Evolutionary conservation across 1,140 invertebrate genomes (phyloP).

Genomic region (Drosophila pruinosa): DNA sequence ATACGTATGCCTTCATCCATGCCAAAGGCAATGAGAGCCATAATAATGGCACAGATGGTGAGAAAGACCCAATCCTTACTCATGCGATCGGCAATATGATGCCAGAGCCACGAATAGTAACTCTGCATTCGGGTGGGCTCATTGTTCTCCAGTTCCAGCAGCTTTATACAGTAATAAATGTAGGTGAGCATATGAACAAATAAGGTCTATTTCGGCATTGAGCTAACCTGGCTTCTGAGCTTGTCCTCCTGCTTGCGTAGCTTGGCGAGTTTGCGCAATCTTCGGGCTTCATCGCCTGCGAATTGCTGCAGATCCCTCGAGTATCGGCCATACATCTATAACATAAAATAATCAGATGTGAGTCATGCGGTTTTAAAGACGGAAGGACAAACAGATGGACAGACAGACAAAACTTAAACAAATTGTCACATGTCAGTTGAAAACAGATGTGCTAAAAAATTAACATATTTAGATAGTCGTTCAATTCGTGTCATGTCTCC

Average conservation of each 20-base stretch:
- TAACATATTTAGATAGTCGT: conserved; percentile 38
- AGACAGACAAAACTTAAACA: not conserved
- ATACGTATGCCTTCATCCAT: conserved; percentile 98
- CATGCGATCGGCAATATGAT: conserved; percentile 88
- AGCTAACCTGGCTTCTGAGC: conserved; percentile 84
- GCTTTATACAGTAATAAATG: too few relatives aligned
- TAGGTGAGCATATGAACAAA: too few relatives aligned
- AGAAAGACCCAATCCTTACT: conserved; percentile 99
- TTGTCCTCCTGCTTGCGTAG: conserved; percentile 90
- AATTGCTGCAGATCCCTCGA: conserved; percentile 96
- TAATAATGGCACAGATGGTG: conserved; percentile 95
- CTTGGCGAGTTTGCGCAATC: conserved; percentile 87
- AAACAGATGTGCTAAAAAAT: conserved; percentile 32
- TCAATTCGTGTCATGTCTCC: conserved; percentile 21
- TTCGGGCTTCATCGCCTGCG: conserved; percentile 94
- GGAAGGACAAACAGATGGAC: not conserved
- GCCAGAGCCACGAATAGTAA: conserved; percentile 88
- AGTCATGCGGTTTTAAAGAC: not conserved
- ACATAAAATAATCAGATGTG: not conserved
- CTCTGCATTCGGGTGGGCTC: conserved; percentile 82
- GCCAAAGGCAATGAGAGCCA: conserved; percentile 96
- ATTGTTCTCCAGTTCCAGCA: conserved; percentile 75
- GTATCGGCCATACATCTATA: conserved; percentile 98
- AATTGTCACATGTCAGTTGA: conserved; percentile 29
- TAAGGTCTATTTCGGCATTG: not conserved